phyloP scores from a whole-genome alignment of 2,888 invertebrate species.

The Aphodius sticticus region DNA sequence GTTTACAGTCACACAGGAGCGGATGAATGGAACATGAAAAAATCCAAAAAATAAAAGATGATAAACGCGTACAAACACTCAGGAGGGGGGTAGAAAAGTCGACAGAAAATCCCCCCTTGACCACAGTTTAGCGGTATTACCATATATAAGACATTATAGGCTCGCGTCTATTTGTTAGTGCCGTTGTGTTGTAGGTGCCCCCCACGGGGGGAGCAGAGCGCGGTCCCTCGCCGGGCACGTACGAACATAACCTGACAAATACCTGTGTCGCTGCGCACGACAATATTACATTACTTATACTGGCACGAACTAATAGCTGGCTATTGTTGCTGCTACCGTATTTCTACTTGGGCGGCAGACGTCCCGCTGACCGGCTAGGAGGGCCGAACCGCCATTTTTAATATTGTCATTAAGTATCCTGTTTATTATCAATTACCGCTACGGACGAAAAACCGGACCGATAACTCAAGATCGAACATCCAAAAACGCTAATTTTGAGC shows the following conservation, averaged over 20 bases:
- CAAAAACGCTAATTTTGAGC: background rate
- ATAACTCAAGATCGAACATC: background rate
- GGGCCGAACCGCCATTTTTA: conserved; percentile 53
- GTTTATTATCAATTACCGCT: background rate
- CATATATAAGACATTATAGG: conserved; percentile 23
- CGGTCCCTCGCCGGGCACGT: conserved; percentile 9
- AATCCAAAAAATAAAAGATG: background rate
- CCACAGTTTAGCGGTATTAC: conserved; percentile 20
- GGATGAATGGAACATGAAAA: background rate
- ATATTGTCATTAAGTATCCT: conserved; percentile 54
- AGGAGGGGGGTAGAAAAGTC: background rate
- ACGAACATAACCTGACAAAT: conserved; percentile 44
- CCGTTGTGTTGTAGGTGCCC: conserved; percentile 21
- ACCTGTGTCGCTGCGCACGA: conserved; percentile 47
- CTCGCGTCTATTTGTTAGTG: conserved; percentile 22
- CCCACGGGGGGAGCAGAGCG: conserved; percentile 11
- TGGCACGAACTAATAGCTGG: conserved; percentile 49
- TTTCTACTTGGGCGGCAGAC: conserved; percentile 58
- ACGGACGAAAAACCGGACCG: background rate
- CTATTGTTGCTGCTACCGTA: conserved; percentile 59
- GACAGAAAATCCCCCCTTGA: conserved; percentile 6
- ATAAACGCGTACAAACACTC: background rate
- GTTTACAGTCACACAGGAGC: background rate
- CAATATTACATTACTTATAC: conserved; percentile 51
- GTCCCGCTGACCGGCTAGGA: conserved; percentile 50